Base-by-base conservation (phyloP, 1,140 invertebrate genomes). In the Agraylea sexmaculata region DNA sequence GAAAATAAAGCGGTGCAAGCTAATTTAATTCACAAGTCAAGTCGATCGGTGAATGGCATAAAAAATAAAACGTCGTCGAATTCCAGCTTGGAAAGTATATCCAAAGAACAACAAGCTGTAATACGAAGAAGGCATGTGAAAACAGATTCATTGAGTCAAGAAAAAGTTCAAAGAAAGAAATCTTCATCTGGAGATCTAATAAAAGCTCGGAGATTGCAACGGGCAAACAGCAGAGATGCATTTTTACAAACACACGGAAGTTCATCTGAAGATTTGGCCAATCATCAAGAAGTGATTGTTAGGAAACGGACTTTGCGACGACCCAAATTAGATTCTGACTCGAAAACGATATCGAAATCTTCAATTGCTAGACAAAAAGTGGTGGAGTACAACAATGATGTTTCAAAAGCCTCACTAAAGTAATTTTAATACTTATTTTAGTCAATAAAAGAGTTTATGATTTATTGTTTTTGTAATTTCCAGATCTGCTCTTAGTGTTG, bases 141-240 rank as follows among this genome's bases (percentile, higher is more conserved):
- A 35, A n/a, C 20, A 34, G 10, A 45, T 43, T 6, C 43, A 34
- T 43, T 35, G 7, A 29, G 37, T 28, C 51, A 17, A 42, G 51
- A 51, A 42, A 54, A 43, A 40, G 39, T 43, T 11, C 35, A 33
- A 16, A 28, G 46, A 13, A 51, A 45, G 23, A 54, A 53, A 40
- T 33, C 30, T n/a, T 42, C 51, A n/a, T 51, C 43, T 2, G 55
- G 56, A 35, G 54, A 59, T 7, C 49, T 43, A 11, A 57, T 59
- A 3, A 61, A 58, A 50, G 63, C 64, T 10, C 52, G 66, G 41
- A 46, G 66, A 29, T 47, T 69, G 10, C 66, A 69, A 44, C 50
- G 64, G 34, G 66, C 66, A 5, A 66, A 53, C 41, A 67, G 63
- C 46, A 56, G 67, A 40, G 67, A 69, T 46, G 58, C 62, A 7